A percentile compares a stretch with the other conserved stretches of the same genome.
Evolutionary conservation across 2,113 vertebrate species (phyloP).

Genomic region (Neotragus moschatus): DNA sequence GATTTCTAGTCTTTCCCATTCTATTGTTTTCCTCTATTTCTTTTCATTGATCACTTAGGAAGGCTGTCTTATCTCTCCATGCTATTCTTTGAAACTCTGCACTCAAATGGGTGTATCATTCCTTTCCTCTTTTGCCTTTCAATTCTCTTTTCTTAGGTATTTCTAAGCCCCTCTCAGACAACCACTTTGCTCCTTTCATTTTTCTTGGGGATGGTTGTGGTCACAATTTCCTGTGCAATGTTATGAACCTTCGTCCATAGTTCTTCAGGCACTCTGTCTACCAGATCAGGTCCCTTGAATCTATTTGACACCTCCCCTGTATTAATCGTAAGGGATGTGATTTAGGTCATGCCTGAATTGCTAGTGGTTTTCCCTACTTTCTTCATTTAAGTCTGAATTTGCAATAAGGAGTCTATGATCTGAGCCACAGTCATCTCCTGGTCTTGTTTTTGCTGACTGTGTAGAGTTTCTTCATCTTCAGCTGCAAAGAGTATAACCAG

Average conservation of each 20-base stretch:
- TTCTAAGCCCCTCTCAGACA: neutral
- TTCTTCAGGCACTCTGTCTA: neutral
- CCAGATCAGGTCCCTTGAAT: neutral
- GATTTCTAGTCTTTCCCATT: neutral
- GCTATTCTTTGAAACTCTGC: neutral
- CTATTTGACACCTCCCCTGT: fast-evolving
- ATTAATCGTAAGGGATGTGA: neutral
- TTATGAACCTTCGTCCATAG: neutral
- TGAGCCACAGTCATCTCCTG: neutral
- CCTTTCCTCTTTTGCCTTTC: neutral
- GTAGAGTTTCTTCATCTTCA: neutral
- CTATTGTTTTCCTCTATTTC: neutral
- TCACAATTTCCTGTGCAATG: neutral
- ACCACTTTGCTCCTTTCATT: neutral
- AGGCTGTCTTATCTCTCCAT: neutral
- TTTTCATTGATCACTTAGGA: neutral
- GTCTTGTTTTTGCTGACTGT: neutral
- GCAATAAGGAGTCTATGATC: neutral
- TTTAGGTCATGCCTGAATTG: neutral
- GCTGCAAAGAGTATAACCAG: neutral
- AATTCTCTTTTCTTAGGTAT: neutral
- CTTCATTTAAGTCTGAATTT: neutral
- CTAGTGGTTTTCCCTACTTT: neutral
- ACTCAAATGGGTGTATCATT: neutral
- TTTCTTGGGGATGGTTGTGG: neutral